Evolutionary conservation across 1,140 invertebrate genomes (phyloP).

Genomic region (Asbolus verrucosus): DNA sequence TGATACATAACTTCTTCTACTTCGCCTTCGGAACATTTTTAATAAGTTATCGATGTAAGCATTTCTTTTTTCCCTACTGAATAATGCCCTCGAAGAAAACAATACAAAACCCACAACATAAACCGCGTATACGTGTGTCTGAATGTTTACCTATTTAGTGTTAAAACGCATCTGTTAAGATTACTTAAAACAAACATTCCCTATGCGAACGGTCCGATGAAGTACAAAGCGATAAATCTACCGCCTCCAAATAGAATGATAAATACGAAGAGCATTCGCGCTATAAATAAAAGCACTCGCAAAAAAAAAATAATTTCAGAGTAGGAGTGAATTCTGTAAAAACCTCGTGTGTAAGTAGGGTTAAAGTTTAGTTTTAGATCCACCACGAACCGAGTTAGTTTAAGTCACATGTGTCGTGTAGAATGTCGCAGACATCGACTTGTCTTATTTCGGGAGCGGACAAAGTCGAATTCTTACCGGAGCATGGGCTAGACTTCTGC

Average conservation of each 20-base stretch:
- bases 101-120: no score
- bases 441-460: conserved; percentile 10
- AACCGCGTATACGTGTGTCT: background rate
- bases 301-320: conserved; percentile 46
- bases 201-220: conserved; percentile 21
- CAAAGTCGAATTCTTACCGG: conserved; percentile 19
- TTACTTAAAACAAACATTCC: conserved; percentile 46
- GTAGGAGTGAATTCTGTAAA: conserved; percentile 54
- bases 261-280: conserved; percentile 6
- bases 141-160: conserved; percentile 40
- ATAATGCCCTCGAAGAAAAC: no score
- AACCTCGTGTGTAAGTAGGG: conserved; percentile 41
- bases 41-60: no score
- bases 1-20: no score
- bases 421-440: conserved; percentile 41
- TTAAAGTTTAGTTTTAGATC: conserved; percentile 53
- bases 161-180: conserved; percentile 46
- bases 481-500: conserved; percentile 18
- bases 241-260: conserved; percentile 39
- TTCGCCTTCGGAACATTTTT: no score
- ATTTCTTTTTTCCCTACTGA: no score
- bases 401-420: conserved; percentile 41
- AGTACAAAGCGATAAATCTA: conserved; percentile 16
- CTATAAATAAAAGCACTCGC: conserved; percentile 26
- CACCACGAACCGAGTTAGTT: conserved; percentile 47